phyloP scores from a whole-genome alignment of 2,888 invertebrate genomes.

The Drosophila affinis region DNA sequence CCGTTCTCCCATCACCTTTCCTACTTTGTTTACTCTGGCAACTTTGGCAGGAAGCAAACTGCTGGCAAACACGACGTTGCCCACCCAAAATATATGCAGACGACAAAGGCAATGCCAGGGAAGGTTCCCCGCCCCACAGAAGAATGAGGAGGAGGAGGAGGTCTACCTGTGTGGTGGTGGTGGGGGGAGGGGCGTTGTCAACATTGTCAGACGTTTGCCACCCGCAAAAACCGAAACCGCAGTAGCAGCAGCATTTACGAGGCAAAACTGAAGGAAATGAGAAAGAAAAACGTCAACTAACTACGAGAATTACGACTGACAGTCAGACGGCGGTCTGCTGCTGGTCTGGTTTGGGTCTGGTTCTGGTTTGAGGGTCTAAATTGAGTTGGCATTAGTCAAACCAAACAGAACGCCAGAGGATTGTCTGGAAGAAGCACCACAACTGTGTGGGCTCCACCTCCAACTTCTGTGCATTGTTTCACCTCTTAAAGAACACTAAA shows the following conservation, averaged over 20 bases:
- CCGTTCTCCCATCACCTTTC: slow-evolving; percentile 8
- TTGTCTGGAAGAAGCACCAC: slow-evolving; percentile 48
- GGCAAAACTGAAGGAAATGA: slow-evolving; percentile 10
- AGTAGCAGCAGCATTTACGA: slow-evolving; percentile 8
- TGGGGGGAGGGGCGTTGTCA: slow-evolving; percentile 57
- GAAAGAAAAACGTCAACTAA: slow-evolving; percentile 23
- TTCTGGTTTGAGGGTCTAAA: slow-evolving; percentile 24
- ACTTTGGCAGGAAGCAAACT: slow-evolving; percentile 40
- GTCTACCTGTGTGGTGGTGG: slow-evolving; percentile 20
- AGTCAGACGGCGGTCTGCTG: neutral
- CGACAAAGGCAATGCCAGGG: slow-evolving; percentile 14
- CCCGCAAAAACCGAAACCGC: slow-evolving; percentile 15
- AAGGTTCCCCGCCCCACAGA: too few relatives aligned
- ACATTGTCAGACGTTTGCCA: slow-evolving; percentile 30
- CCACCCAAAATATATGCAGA: slow-evolving; percentile 32
- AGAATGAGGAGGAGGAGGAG: slow-evolving; percentile 4
- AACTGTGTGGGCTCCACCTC: slow-evolving; percentile 18
- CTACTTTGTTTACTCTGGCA: slow-evolving; percentile 17
- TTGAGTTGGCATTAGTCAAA: slow-evolving; percentile 56
- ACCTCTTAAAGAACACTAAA: slow-evolving; percentile 5
- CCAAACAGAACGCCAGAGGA: slow-evolving; percentile 39
- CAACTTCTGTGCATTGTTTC: neutral
- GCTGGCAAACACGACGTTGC: slow-evolving; percentile 13
- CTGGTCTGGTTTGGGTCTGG: neutral
- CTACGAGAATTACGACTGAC: slow-evolving; percentile 7